These are phyloP conservation scores for Grapholita molesta DNA, from an alignment of 1,140 invertebrate species.

Conservation along the genomic window DNA sequence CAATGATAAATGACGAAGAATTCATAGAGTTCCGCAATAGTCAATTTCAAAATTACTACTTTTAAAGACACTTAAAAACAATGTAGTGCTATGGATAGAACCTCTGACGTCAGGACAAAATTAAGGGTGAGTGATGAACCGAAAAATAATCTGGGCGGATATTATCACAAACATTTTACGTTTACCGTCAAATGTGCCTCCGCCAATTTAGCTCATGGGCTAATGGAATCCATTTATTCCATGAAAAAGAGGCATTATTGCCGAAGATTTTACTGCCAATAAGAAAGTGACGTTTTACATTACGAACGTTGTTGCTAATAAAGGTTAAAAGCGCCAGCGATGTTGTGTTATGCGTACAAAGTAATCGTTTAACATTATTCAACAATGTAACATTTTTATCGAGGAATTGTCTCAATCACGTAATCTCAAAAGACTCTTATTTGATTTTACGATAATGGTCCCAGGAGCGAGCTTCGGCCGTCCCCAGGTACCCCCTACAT, in stretches of 20 bases:
- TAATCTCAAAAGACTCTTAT: conserved; percentile 52
- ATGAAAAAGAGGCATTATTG: conserved; percentile 8
- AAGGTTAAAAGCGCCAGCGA: conserved; percentile 22
- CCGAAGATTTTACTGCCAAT: conserved; percentile 8
- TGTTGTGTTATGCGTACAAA: not conserved
- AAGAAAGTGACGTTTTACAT: conserved; percentile 1
- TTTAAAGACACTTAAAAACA: conserved; percentile 5
- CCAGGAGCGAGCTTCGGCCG: conserved; percentile 31
- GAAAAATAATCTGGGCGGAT: conserved; percentile 13
- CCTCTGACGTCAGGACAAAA: conserved; percentile 8
- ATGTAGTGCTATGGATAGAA: not conserved
- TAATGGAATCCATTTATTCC: conserved; percentile 17
- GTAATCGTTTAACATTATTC: conserved; percentile 34
- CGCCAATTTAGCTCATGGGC: conserved; percentile 11
- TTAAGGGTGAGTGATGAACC: conserved; percentile 16
- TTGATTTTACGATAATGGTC: conserved; percentile 59
- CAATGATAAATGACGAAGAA: conserved; percentile 73
- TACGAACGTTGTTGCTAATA: conserved; percentile 32
- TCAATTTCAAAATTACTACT: conserved; percentile 59
- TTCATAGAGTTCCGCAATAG: conserved; percentile 43
- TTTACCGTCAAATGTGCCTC: conserved; percentile 10
- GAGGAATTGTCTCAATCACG: conserved; percentile 47
- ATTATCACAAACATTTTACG: conserved; percentile 14
- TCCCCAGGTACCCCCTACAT: conserved; percentile 49
- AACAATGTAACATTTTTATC: conserved; percentile 25